Evolutionary conservation across 2,113 vertebrate genomes (phyloP), one percentile per base, ranked within the genome.

Genomic region (Rhea americana): DNA sequence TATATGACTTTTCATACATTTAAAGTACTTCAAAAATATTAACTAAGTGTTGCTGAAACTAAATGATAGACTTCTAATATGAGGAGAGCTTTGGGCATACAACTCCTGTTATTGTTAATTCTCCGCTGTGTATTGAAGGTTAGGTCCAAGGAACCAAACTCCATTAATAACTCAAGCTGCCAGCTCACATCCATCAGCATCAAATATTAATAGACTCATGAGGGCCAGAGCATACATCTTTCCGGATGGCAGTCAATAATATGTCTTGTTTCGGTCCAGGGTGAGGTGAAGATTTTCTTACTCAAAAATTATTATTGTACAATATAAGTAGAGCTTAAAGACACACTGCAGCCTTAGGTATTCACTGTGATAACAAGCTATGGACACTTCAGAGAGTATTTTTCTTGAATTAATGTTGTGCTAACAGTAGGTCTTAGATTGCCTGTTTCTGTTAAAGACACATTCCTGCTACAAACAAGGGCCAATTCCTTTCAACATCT

Each of bases 131-230:
- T 58, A 87, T 1, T 20, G 55, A 91, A 86, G 74, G 63, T 39
- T 74, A 87, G 88, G 92, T 73, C 93, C 86, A 87, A 80, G 71
- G 91, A 93, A 82, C 81, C 86, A 87, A 96, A 89, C 82, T 50
- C 83, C 95, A 94, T 91, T 94, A 96, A 95, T 95, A 96, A 96
- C 94, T 41, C 88, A 63, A 76, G 37, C 83, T 94, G 89, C 92
- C 92, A 95, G 93, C 83, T 96, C 84, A 47, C 94, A 96, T 95
- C 95, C 92, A 93, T 96, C 95, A 95, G 94, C 93, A 96, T 96
- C 92, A 96, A 95, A 95, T 96, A 96, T 96, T 96, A 95, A 95
- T 94, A 85, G 93, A 95, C 95, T 96, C 74, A 2, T 0, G 21
- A 93, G 90, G 78, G 78, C 86, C 77, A 71, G 63, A 73, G 68